Evolutionary conservation across 2,113 vertebrate species (phyloP).

Genomic region (Aleadryas rufinucha): DNA sequence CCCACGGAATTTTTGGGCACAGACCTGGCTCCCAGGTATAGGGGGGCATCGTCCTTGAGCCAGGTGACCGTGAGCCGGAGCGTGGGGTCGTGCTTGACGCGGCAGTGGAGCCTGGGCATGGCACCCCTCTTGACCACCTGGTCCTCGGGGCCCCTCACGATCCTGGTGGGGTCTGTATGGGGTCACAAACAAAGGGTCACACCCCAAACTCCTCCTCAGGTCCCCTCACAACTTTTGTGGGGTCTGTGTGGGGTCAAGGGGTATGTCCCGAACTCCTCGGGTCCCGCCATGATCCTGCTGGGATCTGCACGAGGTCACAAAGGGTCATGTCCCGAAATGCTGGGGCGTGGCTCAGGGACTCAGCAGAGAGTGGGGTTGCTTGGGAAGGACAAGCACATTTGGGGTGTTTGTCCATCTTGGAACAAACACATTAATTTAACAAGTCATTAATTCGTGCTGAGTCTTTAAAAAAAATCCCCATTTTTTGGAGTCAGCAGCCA

Average conservation of each 20-base stretch:
- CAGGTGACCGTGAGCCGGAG: slow-evolving; percentile 81
- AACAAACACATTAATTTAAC: not conserved
- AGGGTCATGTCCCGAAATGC: not conserved
- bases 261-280: not conserved
- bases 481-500: not conserved
- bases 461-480: not conserved
- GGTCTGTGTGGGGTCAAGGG: not conserved
- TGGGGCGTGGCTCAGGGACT: not conserved
- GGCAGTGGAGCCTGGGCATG: slow-evolving; percentile 82
- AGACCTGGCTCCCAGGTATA: slow-evolving; percentile 82
- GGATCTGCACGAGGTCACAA: not conserved
- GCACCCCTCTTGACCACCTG: slow-evolving; percentile 77
- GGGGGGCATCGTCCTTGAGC: slow-evolving; percentile 84
- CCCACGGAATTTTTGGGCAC: rapidly evolving
- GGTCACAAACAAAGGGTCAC: not conserved
- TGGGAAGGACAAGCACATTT: not conserved
- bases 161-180: slow-evolving; percentile 87
- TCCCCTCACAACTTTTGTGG: rapidly evolving
- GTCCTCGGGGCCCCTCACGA: slow-evolving; percentile 82
- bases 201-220: not conserved
- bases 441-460: not conserved
- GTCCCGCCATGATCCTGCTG: not conserved
- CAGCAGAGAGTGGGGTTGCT: rapidly evolving
- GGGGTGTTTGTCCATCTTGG: not conserved
- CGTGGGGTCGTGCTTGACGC: slow-evolving; percentile 82